A percentile compares a stretch with the other conserved stretches of the same genome.
These are phyloP conservation scores for Euspilapteryx auroguttella DNA, from an alignment of 2,888 invertebrate genomes.

Conservation along the genomic window DNA sequence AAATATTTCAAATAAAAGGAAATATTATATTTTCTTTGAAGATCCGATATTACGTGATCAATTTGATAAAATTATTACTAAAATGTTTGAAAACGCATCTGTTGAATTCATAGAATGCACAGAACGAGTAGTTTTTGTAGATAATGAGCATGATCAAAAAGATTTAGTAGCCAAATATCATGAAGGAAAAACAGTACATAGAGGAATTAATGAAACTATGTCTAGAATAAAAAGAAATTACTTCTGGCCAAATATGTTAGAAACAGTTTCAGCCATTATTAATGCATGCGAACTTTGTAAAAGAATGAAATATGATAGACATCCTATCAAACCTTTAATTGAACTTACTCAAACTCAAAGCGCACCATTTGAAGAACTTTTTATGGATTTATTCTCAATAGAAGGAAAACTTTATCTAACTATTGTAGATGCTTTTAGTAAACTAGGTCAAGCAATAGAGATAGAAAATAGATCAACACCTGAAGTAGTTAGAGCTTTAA, in stretches of 20 bases:
- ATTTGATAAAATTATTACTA: constrained; percentile 4
- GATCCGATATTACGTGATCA: not conserved
- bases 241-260: constrained; percentile 8
- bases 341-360: constrained; percentile 12
- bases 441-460: constrained; percentile 12
- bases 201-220: constrained; percentile 10
- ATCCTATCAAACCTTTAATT: constrained; percentile 11
- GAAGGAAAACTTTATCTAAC: constrained; percentile 8
- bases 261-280: constrained; percentile 8
- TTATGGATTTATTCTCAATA: constrained; percentile 2
- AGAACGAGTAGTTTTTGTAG: constrained; percentile 5
- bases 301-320: constrained; percentile 9
- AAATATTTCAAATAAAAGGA: not conserved
- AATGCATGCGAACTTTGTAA: constrained; percentile 12
- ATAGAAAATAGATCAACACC: constrained; percentile 10
- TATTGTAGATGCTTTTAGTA: constrained; percentile 12
- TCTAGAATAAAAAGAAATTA: constrained; percentile 3
- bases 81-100: constrained; percentile 6
- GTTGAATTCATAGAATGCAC: constrained; percentile 9
- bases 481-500: constrained; percentile 12
- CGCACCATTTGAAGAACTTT: not conserved
- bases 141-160: constrained; percentile 7
- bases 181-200: constrained; percentile 10
- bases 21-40: not conserved
- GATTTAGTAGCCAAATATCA: constrained; percentile 8